These are phyloP conservation scores for Pimephales promelas DNA, from an alignment of 2,113 vertebrate species.

Conservation along the genomic window DNA sequence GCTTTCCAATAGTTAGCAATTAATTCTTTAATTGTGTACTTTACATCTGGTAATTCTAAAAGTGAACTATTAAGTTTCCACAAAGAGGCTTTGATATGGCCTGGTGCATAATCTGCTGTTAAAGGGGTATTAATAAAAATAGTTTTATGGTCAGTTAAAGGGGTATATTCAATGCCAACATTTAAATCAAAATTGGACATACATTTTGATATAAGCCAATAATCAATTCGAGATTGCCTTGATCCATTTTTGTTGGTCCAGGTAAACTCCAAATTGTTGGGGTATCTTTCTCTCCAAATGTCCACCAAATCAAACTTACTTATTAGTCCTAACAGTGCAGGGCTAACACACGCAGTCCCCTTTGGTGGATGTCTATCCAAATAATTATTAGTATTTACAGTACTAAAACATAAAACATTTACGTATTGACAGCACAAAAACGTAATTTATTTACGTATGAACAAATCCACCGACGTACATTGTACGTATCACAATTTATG, in stretches of 20 bases:
- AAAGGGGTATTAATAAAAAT: not conserved
- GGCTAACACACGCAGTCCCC: not conserved
- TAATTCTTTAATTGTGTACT: too few species aligned
- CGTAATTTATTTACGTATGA: too few species aligned
- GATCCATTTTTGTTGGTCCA: not conserved
- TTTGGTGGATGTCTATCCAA: too few species aligned
- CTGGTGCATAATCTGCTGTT: not conserved
- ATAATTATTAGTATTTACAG: too few species aligned
- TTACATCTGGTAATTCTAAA: not conserved
- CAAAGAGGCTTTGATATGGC: not conserved
- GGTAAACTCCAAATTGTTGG: not conserved
- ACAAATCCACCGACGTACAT: too few species aligned
- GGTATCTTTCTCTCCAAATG: conserved; percentile 3
- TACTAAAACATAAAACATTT: too few species aligned
- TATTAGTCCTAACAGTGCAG: not conserved
- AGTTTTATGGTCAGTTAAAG: not conserved
- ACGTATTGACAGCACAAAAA: too few species aligned
- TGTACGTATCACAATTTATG: too few species aligned
- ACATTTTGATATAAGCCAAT: not conserved
- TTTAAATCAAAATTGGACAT: not conserved
- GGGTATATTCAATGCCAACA: not conserved
- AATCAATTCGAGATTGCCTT: conserved; percentile 20
- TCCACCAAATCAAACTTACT: conserved; percentile 7
- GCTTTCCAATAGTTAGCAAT: too few species aligned
- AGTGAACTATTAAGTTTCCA: not conserved